phyloP scores from a whole-genome alignment of 2,113 vertebrate genomes.

The Ceuthmochares aereus region DNA sequence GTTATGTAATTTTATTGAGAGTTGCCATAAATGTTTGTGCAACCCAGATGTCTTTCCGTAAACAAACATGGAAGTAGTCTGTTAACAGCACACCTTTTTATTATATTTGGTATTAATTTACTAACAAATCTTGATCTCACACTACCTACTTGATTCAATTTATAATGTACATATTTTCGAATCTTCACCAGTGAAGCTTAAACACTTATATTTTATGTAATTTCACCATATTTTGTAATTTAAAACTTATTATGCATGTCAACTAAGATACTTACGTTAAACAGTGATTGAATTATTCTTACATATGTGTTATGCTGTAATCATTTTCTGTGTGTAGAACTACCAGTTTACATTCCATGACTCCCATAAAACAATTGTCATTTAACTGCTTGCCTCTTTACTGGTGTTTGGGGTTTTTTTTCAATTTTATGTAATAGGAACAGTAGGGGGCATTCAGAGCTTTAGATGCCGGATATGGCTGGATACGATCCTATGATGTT shows the following conservation, averaged over 20 bases:
- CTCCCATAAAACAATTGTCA: not conserved
- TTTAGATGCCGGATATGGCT: slow-evolving; percentile 61
- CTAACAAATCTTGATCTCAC: not conserved
- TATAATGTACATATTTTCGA: not conserved
- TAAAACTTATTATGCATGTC: not conserved
- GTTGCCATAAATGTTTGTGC: not conserved
- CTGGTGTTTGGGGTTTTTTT: not conserved
- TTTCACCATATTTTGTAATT: not conserved
- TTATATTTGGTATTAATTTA: not conserved
- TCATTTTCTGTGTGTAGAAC: not conserved
- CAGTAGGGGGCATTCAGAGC: slow-evolving; percentile 79
- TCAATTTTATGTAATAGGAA: slow-evolving; percentile 70
- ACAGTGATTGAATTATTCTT: not conserved
- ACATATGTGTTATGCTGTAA: not conserved
- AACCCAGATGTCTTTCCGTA: not conserved
- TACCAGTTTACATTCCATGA: slow-evolving; percentile 22
- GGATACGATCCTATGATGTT: not conserved
- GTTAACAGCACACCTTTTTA: not conserved
- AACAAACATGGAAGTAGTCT: not conserved
- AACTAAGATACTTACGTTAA: not conserved
- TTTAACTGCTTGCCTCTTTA: slow-evolving; percentile 35
- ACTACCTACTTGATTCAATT: not conserved
- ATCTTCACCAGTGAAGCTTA: not conserved
- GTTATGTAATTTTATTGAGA: not conserved
- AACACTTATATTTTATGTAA: not conserved